Percentiles rank a stretch among this genome's conserved stretches.
Evolutionary conservation across 1,140 invertebrate species (phyloP).

Genomic region (Laupala kohalensis): DNA sequence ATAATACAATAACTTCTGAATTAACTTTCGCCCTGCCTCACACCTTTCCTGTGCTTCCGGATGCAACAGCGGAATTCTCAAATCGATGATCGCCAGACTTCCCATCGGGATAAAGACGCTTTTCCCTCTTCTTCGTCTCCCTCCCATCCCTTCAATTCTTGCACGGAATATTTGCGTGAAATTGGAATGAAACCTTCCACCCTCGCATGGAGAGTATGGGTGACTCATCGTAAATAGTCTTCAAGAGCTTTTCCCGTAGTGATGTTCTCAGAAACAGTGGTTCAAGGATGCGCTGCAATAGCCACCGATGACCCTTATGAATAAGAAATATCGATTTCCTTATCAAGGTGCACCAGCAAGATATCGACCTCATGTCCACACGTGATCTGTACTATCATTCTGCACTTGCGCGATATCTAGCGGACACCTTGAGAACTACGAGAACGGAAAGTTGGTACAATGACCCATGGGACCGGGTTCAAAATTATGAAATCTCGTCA

Average conservation of each 20-base stretch:
- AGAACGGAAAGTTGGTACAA: not conserved
- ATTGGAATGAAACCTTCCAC: too few species aligned
- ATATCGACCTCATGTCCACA: not conserved
- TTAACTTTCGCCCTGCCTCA: not conserved
- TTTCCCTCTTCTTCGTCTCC: not conserved
- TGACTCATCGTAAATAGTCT: not conserved
- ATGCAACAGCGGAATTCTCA: not conserved
- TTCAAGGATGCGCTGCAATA: not conserved
- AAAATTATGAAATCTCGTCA: not conserved
- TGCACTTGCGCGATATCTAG: not conserved
- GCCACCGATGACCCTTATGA: not conserved
- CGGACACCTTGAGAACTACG: not conserved
- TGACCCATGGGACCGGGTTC: not conserved
- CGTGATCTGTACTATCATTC: not conserved
- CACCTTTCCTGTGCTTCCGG: not conserved
- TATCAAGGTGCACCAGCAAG: not conserved
- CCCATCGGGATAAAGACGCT: not conserved
- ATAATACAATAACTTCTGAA: too few species aligned
- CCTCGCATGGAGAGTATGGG: too few species aligned
- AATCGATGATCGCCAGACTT: not conserved
- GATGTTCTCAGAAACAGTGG: not conserved
- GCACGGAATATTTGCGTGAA: not conserved
- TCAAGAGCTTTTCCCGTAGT: not conserved
- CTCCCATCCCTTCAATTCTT: too few species aligned
- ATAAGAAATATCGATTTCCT: not conserved